Conservation (phyloP, 2,113 vertebrate genomes). For the Semnornis frantzii region DNA sequence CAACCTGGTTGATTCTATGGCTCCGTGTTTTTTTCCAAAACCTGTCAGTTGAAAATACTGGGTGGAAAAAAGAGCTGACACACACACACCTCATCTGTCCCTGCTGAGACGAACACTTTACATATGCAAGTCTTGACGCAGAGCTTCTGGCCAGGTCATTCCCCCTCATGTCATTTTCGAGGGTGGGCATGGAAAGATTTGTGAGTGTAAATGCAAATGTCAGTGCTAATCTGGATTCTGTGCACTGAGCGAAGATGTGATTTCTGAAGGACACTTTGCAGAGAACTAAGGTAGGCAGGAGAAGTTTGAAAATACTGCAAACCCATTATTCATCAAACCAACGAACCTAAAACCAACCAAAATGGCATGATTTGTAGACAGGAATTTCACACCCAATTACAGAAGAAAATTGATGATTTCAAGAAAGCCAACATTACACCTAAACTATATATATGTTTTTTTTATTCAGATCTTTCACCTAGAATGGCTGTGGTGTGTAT, state of each 20-base stretch:
- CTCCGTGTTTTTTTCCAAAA: background rate
- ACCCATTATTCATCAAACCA: background rate
- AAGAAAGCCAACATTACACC: background rate
- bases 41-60: background rate
- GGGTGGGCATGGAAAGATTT: background rate
- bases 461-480: background rate
- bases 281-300: background rate
- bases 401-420: constrained; percentile 16
- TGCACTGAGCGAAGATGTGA: background rate
- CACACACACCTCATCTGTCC: background rate
- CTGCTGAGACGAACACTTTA: background rate
- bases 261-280: background rate
- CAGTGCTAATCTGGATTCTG: background rate
- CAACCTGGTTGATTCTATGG: no score
- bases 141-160: background rate
- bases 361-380: constrained; percentile 9
- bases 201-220: background rate
- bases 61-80: background rate
- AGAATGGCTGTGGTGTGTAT: background rate
- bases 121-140: fast-evolving
- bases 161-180: fast-evolving
- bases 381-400: constrained; percentile 46
- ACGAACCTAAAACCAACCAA: background rate
- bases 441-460: background rate
- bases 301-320: constrained; percentile 18